Evolutionary conservation across 1,140 invertebrate genomes (phyloP).

Genomic region (Drosophila ananassae): DNA sequence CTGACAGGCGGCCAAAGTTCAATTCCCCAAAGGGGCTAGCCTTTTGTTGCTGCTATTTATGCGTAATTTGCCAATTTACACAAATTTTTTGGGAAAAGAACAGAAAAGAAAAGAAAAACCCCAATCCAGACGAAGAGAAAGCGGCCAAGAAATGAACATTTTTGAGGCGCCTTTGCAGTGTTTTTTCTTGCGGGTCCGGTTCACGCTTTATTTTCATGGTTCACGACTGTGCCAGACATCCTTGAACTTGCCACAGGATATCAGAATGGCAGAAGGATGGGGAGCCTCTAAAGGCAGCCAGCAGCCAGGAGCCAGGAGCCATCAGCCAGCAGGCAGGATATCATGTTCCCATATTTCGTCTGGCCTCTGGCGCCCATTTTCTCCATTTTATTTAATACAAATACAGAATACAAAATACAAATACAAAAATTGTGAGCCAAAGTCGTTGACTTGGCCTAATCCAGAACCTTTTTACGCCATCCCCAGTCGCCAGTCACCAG

Average conservation of each 20-base stretch:
- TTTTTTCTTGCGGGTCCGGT: slow-evolving; percentile 21
- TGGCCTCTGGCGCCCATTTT: slow-evolving; percentile 25
- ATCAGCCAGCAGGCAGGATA: slow-evolving; percentile 46
- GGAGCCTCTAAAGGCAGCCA: neutral
- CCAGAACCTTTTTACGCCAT: slow-evolving; percentile 10
- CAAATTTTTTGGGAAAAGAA: slow-evolving; percentile 61
- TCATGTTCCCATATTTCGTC: slow-evolving; percentile 77
- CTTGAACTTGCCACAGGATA: slow-evolving; percentile 68
- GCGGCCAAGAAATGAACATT: slow-evolving; percentile 22
- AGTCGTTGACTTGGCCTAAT: slow-evolving; percentile 50
- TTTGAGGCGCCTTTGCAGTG: neutral
- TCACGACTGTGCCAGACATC: slow-evolving; percentile 60
- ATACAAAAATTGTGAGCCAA: slow-evolving; percentile 33
- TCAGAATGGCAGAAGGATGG: neutral
- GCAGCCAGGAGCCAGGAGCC: too few species aligned
- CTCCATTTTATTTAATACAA: slow-evolving; percentile 47
- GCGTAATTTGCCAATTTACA: slow-evolving; percentile 75
- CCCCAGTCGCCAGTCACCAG: neutral
- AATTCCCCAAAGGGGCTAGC: slow-evolving; percentile 49
- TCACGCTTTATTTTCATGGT: slow-evolving; percentile 42
- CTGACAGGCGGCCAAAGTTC: slow-evolving; percentile 25
- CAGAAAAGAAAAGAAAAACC: neutral
- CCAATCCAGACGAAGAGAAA: slow-evolving; percentile 1
- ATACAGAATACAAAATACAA: slow-evolving; percentile 39
- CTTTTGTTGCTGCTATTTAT: slow-evolving; percentile 54